Conservation (phyloP, 2,888 invertebrate species). For the Sepioteuthis lessoniana region DNA sequence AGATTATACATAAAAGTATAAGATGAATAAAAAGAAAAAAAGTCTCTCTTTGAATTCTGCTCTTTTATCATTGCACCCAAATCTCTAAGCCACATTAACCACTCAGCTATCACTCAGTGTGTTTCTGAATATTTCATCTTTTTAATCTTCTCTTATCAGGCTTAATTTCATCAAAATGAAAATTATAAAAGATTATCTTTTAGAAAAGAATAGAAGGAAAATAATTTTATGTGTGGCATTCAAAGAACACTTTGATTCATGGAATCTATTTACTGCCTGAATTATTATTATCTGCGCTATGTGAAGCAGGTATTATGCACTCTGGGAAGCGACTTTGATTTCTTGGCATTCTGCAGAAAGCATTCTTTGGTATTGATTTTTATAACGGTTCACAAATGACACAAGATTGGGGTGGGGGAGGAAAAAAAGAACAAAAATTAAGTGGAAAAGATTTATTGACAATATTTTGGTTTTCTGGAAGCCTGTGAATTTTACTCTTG, state of each 20-base stretch:
- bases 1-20: too few species aligned
- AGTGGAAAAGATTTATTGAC: not conserved
- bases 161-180: not conserved
- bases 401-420: not conserved
- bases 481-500: not conserved
- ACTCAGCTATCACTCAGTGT: not conserved
- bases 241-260: not conserved
- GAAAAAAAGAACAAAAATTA: not conserved
- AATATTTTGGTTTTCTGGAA: not conserved
- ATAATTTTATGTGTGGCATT: not conserved
- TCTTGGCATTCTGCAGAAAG: not conserved
- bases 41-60: not conserved
- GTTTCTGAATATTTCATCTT: not conserved
- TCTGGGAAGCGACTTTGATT: not conserved
- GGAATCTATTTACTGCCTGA: not conserved
- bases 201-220: not conserved
- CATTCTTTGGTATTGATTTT: not conserved
- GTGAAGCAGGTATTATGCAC: constrained; percentile 13
- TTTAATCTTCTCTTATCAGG: not conserved
- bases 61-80: not conserved
- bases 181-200: constrained; percentile 11
- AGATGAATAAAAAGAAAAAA: too few species aligned
- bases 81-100: not conserved
- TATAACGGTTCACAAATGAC: not conserved
- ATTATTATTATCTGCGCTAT: not conserved